Evolutionary conservation across 2,113 vertebrate species (phyloP).

Genomic region (Vidua chalybeata): DNA sequence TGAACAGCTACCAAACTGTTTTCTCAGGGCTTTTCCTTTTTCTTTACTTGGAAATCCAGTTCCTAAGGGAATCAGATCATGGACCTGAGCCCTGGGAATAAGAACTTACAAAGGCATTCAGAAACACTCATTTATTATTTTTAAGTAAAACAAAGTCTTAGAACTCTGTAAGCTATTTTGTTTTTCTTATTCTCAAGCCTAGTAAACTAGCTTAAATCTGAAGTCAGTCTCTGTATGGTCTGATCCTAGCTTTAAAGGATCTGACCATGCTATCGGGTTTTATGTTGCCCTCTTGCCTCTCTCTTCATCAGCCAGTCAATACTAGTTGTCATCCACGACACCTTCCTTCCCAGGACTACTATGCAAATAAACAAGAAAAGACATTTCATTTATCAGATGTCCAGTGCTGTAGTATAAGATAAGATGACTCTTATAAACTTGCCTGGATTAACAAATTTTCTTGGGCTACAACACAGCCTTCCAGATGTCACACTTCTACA

Average conservation of each 20-base stretch:
- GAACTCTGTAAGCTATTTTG: not conserved
- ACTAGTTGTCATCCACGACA: not conserved
- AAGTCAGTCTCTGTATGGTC: not conserved
- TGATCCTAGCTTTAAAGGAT: not conserved
- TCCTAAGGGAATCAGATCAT: not conserved
- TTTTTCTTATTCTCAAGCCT: not conserved
- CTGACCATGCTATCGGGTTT: not conserved
- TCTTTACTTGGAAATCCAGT: conserved; percentile 8
- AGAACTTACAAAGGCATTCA: not conserved
- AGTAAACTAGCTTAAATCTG: not conserved
- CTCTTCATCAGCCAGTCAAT: not conserved
- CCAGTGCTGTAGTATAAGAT: not conserved
- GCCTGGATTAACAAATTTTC: not conserved
- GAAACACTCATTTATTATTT: not conserved
- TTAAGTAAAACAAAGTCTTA: not conserved
- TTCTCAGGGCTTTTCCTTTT: not conserved
- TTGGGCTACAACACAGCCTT: not conserved
- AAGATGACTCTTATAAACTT: not conserved
- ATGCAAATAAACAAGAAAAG: not conserved
- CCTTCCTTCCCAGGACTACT: not conserved
- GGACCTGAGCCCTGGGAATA: not conserved
- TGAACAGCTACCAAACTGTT: not conserved
- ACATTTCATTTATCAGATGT: not conserved
- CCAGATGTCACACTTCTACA: rapidly evolving
- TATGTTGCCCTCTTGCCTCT: not conserved